phyloP scores from a whole-genome alignment of 2,797 vertebrate genomes.

The Karalla daura region DNA sequence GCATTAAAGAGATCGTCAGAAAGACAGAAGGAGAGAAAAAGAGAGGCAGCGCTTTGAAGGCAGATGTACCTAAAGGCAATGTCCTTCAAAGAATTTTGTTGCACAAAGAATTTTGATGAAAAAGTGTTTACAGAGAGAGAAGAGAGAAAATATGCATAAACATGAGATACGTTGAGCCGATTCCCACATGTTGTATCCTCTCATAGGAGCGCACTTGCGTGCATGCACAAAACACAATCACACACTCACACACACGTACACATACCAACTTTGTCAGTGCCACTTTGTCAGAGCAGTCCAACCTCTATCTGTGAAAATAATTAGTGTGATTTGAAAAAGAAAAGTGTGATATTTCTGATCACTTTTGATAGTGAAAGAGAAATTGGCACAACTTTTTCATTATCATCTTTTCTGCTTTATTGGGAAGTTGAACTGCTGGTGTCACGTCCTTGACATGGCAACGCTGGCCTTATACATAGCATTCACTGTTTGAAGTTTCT shows the following conservation, averaged over 20 bases:
- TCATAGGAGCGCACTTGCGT: conserved; percentile 1
- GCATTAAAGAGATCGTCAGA: conserved; percentile 60
- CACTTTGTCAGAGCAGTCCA: conserved; percentile 24
- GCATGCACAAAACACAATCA: no score
- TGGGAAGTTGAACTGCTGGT: not conserved
- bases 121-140: conserved; percentile 62
- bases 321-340: conserved; percentile 20
- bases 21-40: conserved; percentile 51
- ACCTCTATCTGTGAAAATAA: conserved; percentile 39
- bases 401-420: not conserved
- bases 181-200: conserved; percentile 40
- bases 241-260: conserved; percentile 10
- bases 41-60: conserved; percentile 67
- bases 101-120: conserved; percentile 72
- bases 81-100: conserved; percentile 77
- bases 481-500: not conserved
- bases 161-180: conserved; percentile 51
- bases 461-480: not conserved
- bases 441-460: not conserved
- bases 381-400: not conserved
- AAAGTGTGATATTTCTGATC: no score
- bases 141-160: conserved; percentile 59
- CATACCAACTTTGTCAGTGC: conserved; percentile 28
- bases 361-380: conserved; percentile 4
- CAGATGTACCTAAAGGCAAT: conserved; percentile 76